Evolutionary conservation across 1,140 invertebrate species (phyloP).

Genomic region (Heliconius nattereri): DNA sequence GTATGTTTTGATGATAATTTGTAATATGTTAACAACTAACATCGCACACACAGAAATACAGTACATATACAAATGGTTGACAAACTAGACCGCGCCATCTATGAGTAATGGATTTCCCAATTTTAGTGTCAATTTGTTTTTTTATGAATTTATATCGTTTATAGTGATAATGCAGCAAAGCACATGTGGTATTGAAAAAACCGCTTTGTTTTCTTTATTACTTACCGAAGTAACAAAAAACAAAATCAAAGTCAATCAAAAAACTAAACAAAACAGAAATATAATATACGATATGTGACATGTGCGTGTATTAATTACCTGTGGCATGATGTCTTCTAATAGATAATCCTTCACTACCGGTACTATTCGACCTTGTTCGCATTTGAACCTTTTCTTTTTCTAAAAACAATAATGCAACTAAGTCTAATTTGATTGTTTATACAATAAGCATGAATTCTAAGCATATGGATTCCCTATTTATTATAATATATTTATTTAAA

Average conservation of each 20-base stretch:
- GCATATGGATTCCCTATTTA: neutral
- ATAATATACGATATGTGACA: neutral
- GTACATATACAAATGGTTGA: neutral
- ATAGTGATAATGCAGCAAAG: conserved; percentile 47
- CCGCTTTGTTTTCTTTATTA: neutral
- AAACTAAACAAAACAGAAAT: neutral
- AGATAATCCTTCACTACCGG: conserved; percentile 81
- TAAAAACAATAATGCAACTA: conserved; percentile 44
- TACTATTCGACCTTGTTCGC: conserved; percentile 83
- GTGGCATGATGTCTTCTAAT: conserved; percentile 82
- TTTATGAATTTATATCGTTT: conserved; percentile 10
- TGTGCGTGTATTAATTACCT: conserved; percentile 58
- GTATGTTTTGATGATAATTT: conserved; percentile 15
- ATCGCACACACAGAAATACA: neutral
- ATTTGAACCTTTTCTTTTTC: conserved; percentile 82
- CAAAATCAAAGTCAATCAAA: neutral
- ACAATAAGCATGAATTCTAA: conserved; percentile 20
- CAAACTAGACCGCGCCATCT: conserved; percentile 32
- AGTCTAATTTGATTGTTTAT: conserved; percentile 20
- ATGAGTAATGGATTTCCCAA: conserved; percentile 27
- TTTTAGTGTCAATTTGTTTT: conserved; percentile 34
- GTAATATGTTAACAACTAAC: neutral
- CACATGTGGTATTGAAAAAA: conserved; percentile 32
- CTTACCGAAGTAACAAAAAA: conserved; percentile 20
- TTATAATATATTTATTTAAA: neutral